These are phyloP conservation scores for Ligdia adustata DNA, from an alignment of 2,888 invertebrate genomes.

Conservation along the genomic window DNA sequence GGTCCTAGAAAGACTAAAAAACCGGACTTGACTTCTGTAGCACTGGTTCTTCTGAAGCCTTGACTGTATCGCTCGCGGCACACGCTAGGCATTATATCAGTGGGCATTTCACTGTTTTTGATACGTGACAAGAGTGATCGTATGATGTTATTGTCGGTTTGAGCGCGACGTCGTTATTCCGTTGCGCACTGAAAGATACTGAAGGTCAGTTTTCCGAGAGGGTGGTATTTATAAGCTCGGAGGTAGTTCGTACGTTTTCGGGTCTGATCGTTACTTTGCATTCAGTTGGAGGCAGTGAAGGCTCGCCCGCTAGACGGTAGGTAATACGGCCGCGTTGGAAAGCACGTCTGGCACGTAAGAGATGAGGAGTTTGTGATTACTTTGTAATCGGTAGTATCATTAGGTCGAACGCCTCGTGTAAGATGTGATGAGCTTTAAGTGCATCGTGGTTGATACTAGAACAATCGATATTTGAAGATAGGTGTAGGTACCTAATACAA, in stretches of 20 bases:
- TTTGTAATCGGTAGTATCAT: neutral
- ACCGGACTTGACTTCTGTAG: slow-evolving; percentile 86
- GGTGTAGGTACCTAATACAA: too few relatives aligned
- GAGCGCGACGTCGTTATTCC: slow-evolving; percentile 31
- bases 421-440: slow-evolving; percentile 8
- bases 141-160: slow-evolving; percentile 46
- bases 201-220: slow-evolving; percentile 51
- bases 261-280: slow-evolving; percentile 61
- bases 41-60: slow-evolving; percentile 55
- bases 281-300: slow-evolving; percentile 55
- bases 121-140: too few relatives aligned
- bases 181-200: slow-evolving; percentile 51
- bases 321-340: slow-evolving; percentile 1
- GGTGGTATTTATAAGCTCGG: slow-evolving; percentile 60
- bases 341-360: slow-evolving; percentile 8
- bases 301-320: slow-evolving; percentile 23
- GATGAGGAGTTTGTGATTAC: neutral
- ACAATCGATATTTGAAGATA: too few relatives aligned
- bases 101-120: slow-evolving; percentile 68
- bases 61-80: slow-evolving; percentile 68
- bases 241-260: slow-evolving; percentile 53
- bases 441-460: neutral
- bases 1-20: slow-evolving; percentile 84
- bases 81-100: slow-evolving; percentile 61
- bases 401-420: slow-evolving; percentile 8